phyloP scores from a whole-genome alignment of 2,888 invertebrate genomes.

The Drosophila algonquin region DNA sequence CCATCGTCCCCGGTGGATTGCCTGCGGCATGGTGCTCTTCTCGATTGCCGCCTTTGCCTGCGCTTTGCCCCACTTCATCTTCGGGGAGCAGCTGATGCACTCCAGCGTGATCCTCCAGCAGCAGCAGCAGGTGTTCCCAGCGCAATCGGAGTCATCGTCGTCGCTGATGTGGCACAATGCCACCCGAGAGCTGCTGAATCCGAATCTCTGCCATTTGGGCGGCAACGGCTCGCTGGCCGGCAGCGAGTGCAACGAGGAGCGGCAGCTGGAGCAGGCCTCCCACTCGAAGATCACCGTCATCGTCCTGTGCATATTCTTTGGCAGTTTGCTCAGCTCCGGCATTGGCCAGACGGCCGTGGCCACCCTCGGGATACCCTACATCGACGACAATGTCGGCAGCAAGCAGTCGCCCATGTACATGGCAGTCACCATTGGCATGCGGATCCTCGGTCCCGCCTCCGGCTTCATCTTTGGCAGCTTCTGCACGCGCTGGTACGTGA shows the following conservation, averaged over 20 bases:
- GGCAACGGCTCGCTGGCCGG: conserved; percentile 61
- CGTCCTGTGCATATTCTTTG: conserved; percentile 94
- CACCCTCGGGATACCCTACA: conserved; percentile 96
- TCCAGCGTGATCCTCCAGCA: conserved; percentile 77
- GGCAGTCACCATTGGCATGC: conserved; percentile 95
- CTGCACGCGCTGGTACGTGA: conserved; percentile 94
- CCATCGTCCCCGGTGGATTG: conserved; percentile 96
- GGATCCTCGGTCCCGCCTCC: conserved; percentile 94
- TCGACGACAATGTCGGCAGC: conserved; percentile 96
- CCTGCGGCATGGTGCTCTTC: conserved; percentile 95
- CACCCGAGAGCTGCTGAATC: conserved; percentile 43
- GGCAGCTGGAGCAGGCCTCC: conserved; percentile 87
- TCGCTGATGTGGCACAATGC: conserved; percentile 49
- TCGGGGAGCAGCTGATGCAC: conserved; percentile 88
- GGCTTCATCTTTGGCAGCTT: conserved; percentile 95
- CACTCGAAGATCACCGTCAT: conserved; percentile 91
- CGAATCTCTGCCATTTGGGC: conserved; percentile 76
- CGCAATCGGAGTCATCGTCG: neutral
- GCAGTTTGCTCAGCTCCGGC: conserved; percentile 94
- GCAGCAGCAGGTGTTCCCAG: conserved; percentile 19
- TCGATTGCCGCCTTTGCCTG: conserved; percentile 94
- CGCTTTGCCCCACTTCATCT: conserved; percentile 94
- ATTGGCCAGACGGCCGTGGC: conserved; percentile 97
- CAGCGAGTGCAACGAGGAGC: conserved; percentile 86
- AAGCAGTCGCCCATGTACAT: conserved; percentile 96